Base-by-base conservation (phyloP, 2,113 vertebrate genomes). In the Nipponia nippon region DNA sequence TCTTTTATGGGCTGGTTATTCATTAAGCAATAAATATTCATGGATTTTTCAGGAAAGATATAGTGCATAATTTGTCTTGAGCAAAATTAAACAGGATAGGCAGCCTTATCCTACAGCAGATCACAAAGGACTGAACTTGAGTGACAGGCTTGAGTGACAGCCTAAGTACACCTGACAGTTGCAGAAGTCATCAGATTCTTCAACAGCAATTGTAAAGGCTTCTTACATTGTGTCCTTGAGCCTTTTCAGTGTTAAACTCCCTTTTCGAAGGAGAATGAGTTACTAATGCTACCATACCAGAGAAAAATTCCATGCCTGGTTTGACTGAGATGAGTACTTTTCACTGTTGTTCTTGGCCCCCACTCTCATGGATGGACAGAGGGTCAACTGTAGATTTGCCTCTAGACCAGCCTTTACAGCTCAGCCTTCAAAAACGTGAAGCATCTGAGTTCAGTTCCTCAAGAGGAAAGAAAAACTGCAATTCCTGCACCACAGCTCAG, bases 1-100 rank as follows among this genome's bases (percentile, higher is more conserved):
- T 59, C 87, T 90, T 95, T 76, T 16, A 72, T 53, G 70, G 38
- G n/a, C 12, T 73, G 67, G 70, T 83, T 96, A 90, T 97, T 97
- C 70, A 91, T 3, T 58, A 26, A 87, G 75, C 23, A 69, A 82
- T 94, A 85, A 83, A 85, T 95, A 96, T 94, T 90, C 93, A 95
- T 88, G 46, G 53, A 4, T 59, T 93, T 91, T 91, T 87, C 81
- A 92, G 84, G 42, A 84, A 89, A 84, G 89, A 63, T 47, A 75
- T 15, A 75, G 56, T 56, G 44, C 52, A 52, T 92, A 87, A 95
- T 96, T 93, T 93, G 67, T 95, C 86, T 73, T 84, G 52, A 95
- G 73, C 40, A 79, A 69, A 93, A 95, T 95, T 61, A 86, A 89
- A 40, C 13, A 84, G 65, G 65, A 84, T 50, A 87, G 47, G 56